Evolutionary conservation across 2,113 vertebrate species (phyloP).

Genomic region (Odocoileus hemionus): DNA sequence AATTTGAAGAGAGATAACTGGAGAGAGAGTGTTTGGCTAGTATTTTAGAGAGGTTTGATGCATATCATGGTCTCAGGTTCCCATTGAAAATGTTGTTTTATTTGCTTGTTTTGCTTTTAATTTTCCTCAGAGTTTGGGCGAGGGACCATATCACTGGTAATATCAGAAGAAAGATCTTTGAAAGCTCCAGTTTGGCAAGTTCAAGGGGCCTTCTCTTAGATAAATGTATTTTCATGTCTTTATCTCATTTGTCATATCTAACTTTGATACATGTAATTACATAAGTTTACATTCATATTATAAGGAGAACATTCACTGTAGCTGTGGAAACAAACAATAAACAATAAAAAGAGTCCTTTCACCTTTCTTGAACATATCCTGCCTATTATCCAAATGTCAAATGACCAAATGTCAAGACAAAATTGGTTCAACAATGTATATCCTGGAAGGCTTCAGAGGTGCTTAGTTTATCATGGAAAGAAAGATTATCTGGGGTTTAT

Average conservation of each 20-base stretch:
- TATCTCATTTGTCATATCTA: neutral
- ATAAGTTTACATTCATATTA: neutral
- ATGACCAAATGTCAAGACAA: neutral
- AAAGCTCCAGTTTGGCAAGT: neutral
- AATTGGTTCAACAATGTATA: neutral
- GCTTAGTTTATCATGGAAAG: neutral
- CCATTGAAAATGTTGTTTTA: neutral
- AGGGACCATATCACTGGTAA: neutral
- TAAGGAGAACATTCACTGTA: neutral
- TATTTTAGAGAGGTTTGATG: neutral
- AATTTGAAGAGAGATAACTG: neutral
- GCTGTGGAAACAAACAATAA: neutral
- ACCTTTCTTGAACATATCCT: neutral
- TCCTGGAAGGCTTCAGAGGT: neutral
- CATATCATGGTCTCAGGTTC: neutral
- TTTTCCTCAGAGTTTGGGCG: neutral
- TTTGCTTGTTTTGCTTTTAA: conserved; percentile 22
- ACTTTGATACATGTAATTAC: neutral
- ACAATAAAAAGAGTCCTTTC: neutral
- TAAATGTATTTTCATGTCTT: neutral
- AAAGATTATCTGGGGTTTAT: neutral
- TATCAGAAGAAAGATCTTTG: neutral
- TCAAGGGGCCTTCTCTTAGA: neutral
- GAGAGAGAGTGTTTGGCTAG: neutral
- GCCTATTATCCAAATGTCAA: neutral